phyloP scores from a whole-genome alignment of 2,888 invertebrate genomes.

The Phoronis australis region DNA sequence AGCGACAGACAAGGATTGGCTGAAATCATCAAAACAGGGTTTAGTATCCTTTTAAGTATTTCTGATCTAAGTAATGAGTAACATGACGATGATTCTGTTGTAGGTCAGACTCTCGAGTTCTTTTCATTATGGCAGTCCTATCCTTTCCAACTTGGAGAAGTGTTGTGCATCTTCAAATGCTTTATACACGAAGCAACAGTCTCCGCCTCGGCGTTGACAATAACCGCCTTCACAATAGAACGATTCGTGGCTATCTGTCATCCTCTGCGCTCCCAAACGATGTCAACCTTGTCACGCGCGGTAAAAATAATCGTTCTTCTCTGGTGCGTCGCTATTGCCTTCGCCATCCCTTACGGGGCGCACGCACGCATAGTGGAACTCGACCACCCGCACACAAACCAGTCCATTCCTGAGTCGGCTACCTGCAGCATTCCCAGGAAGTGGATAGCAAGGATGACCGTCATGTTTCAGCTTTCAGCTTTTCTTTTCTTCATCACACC shows the following conservation, averaged over 20 bases:
- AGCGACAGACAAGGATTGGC: too few species aligned
- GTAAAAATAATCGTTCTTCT: slow-evolving; percentile 70
- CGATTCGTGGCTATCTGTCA: slow-evolving; percentile 84
- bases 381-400: slow-evolving; percentile 20
- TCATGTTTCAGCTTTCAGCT: slow-evolving; percentile 72
- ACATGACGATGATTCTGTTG: too few species aligned
- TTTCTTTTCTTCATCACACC: slow-evolving; percentile 76
- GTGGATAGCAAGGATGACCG: slow-evolving; percentile 29
- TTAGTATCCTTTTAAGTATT: too few species aligned
- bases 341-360: slow-evolving; percentile 58
- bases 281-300: slow-evolving; percentile 78
- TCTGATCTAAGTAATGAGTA: too few species aligned
- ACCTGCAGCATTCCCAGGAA: slow-evolving; percentile 38
- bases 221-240: slow-evolving; percentile 86
- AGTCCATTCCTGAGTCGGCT: slow-evolving; percentile 30
- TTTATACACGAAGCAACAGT: slow-evolving; percentile 62
- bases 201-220: slow-evolving; percentile 84
- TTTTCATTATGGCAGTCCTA: slow-evolving; percentile 55
- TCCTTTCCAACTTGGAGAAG: slow-evolving; percentile 51
- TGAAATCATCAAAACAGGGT: too few species aligned
- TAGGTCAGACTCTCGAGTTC: slow-evolving; percentile 54
- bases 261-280: slow-evolving; percentile 74
- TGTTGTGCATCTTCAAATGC: slow-evolving; percentile 53
- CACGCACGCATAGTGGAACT: slow-evolving; percentile 35
- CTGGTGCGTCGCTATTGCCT: slow-evolving; percentile 71